Percentiles rank a stretch among this genome's conserved stretches.
Evolutionary conservation across 2,888 invertebrate genomes (phyloP).

Genomic region (Lagria hirta): DNA sequence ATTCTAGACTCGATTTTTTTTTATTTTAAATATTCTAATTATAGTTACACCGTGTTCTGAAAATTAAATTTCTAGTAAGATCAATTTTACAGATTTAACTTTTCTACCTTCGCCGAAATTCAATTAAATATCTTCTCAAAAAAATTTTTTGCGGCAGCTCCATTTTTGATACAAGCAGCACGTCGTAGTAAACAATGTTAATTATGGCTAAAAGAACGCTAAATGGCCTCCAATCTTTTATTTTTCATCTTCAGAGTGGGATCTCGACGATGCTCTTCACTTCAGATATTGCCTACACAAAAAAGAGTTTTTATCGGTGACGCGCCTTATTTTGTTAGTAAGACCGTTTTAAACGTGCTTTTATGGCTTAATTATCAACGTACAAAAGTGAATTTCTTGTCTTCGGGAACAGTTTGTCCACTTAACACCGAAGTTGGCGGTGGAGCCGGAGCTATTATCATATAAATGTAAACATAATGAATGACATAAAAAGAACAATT

Average conservation of each 20-base stretch:
- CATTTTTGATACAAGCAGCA: too few relatives aligned
- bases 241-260: conserved; percentile 6
- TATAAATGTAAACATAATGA: conserved; percentile 44
- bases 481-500: conserved; percentile 36
- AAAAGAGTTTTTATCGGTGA: conserved; percentile 21
- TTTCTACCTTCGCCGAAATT: too few relatives aligned
- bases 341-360: conserved; percentile 25
- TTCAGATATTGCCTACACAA: conserved; percentile 19
- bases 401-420: conserved; percentile 34
- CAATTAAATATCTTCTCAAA: too few relatives aligned
- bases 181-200: conserved; percentile 14
- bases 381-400: conserved; percentile 37
- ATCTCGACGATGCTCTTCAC: too few relatives aligned
- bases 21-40: too few relatives aligned
- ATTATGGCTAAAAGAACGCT: conserved; percentile 13
- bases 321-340: conserved; percentile 23
- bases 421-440: conserved; percentile 37
- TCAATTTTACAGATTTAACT: too few relatives aligned
- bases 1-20: too few relatives aligned
- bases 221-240: conserved; percentile 7
- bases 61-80: too few relatives aligned
- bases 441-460: conserved; percentile 39
- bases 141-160: too few relatives aligned
- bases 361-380: conserved; percentile 40
- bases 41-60: too few relatives aligned